A percentile compares a stretch with the other conserved stretches of the same genome.
Evolutionary conservation across 2,888 invertebrate species (phyloP).

Genomic region (Tetragonisca angustula): DNA sequence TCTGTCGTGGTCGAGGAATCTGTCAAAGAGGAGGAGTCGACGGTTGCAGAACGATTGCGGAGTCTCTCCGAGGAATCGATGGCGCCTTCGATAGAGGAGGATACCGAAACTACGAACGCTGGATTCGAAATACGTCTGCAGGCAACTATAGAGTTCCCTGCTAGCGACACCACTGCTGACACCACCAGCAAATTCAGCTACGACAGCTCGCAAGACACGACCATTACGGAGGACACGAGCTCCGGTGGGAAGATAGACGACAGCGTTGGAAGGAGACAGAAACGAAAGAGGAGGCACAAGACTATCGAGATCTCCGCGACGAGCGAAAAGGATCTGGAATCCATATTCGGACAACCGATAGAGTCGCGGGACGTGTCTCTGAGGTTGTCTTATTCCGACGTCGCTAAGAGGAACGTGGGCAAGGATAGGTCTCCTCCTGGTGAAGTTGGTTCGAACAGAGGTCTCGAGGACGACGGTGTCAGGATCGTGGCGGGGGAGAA

Average conservation of each 20-base stretch:
- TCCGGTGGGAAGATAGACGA: slow-evolving; percentile 43
- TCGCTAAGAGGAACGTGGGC: slow-evolving; percentile 68
- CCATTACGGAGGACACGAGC: slow-evolving; percentile 62
- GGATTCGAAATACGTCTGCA: slow-evolving; percentile 78
- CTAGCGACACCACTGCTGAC: slow-evolving; percentile 73
- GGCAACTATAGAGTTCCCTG: slow-evolving; percentile 79
- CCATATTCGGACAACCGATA: slow-evolving; percentile 67
- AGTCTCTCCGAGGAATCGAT: slow-evolving; percentile 48
- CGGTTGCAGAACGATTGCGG: background rate
- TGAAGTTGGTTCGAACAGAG: slow-evolving; percentile 8
- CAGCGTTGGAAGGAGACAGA: slow-evolving; percentile 59
- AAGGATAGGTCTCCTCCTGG: slow-evolving; percentile 32
- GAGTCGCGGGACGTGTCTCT: slow-evolving; percentile 61
- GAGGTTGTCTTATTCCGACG: slow-evolving; percentile 75
- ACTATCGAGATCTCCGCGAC: slow-evolving; percentile 62
- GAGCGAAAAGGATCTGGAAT: slow-evolving; percentile 64
- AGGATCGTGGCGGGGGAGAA: background rate
- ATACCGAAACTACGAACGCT: slow-evolving; percentile 72
- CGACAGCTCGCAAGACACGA: slow-evolving; percentile 65
- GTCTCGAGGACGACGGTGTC: background rate
- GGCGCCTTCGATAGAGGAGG: slow-evolving; percentile 65
- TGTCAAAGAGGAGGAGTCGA: background rate
- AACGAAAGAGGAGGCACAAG: slow-evolving; percentile 69
- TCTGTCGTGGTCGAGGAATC: background rate
- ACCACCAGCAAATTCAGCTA: slow-evolving; percentile 55